Percentiles rank a stretch among this genome's conserved stretches.
These are phyloP conservation scores for Cydia strobilella DNA, from an alignment of 1,140 invertebrate species.

Conservation along the genomic window DNA sequence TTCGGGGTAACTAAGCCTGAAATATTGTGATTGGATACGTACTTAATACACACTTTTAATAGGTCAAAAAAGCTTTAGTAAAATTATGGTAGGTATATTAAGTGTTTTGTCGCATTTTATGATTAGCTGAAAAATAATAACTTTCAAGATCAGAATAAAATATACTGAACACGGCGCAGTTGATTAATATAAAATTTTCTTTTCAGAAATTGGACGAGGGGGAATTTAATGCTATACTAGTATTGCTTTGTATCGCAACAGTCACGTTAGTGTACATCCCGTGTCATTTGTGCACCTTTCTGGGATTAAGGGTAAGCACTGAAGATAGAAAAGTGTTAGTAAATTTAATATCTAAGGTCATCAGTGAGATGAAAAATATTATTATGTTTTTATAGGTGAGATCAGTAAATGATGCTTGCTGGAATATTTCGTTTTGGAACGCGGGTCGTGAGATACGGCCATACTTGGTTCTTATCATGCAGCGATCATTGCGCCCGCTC, in stretches of 20 bases:
- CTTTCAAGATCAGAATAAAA: conserved; percentile 1
- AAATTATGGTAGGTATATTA: too few relatives aligned
- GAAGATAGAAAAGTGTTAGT: neutral
- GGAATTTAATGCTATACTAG: conserved; percentile 51
- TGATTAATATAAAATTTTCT: conserved; percentile 33
- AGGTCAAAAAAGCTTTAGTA: neutral
- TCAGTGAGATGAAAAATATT: neutral
- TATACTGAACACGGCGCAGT: conserved; percentile 10
- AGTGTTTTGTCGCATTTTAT: conserved; percentile 2
- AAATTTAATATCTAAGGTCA: neutral
- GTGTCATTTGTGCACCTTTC: conserved; percentile 55
- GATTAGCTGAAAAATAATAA: neutral
- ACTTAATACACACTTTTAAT: neutral
- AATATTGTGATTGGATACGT: neutral
- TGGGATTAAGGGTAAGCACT: conserved; percentile 51
- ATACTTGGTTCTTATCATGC: conserved; percentile 64
- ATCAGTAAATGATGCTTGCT: conserved; percentile 58
- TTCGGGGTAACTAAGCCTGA: neutral
- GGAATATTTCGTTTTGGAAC: conserved; percentile 61
- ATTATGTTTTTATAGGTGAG: conserved; percentile 44
- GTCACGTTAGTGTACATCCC: conserved; percentile 52
- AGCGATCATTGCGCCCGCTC: conserved; percentile 54
- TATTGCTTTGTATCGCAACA: conserved; percentile 50
- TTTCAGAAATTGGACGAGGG: conserved; percentile 59
- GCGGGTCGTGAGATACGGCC: conserved; percentile 50